Percentiles rank a stretch among this genome's conserved stretches.
Evolutionary conservation across 2,113 vertebrate species (phyloP).

Genomic region (Anhinga rufa): DNA sequence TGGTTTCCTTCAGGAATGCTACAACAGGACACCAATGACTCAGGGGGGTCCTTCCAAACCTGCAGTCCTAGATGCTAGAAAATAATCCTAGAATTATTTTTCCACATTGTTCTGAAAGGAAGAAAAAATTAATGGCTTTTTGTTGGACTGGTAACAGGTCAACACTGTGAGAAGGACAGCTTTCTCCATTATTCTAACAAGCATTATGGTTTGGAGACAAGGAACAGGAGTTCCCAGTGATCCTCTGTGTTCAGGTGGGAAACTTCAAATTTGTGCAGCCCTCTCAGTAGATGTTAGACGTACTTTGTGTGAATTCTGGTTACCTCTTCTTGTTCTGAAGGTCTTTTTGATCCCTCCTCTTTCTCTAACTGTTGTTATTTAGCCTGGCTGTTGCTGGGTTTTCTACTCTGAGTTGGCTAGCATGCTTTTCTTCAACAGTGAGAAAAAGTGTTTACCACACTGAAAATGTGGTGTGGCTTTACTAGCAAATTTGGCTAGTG

Average conservation of each 20-base stretch:
- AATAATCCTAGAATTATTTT: background rate
- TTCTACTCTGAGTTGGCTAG: background rate
- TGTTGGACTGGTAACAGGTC: background rate
- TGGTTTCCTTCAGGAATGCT: background rate
- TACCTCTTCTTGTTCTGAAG: background rate
- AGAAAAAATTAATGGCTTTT: background rate
- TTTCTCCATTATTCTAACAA: background rate
- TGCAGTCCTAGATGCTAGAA: background rate
- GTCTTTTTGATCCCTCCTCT: background rate
- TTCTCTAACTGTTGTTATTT: background rate
- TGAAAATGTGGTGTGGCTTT: background rate
- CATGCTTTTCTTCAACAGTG: background rate
- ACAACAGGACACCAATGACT: background rate
- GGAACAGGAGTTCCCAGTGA: background rate
- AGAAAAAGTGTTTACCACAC: background rate
- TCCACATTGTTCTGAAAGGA: background rate
- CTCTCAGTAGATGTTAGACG: background rate
- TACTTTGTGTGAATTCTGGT: background rate
- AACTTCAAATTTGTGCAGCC: background rate
- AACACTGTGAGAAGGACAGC: background rate
- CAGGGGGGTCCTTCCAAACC: background rate
- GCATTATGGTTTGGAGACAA: background rate
- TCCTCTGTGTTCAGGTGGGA: background rate
- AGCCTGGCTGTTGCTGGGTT: background rate
- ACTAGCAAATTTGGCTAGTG: background rate